These are phyloP conservation scores for Mythimna lalbum DNA, from an alignment of 2,888 invertebrate species.

Conservation along the genomic window DNA sequence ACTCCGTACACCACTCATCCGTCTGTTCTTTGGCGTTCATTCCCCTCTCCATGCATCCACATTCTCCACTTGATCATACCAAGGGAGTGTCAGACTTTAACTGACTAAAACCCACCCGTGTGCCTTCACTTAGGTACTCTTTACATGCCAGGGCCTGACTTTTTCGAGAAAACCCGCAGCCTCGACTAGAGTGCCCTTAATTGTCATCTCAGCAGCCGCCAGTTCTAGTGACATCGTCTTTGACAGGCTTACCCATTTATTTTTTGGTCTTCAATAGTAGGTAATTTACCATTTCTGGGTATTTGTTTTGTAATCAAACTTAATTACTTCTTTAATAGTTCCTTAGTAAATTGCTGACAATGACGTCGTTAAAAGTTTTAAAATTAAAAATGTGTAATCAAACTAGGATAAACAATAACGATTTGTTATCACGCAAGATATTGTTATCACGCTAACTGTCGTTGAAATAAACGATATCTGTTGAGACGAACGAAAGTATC, in stretches of 20 bases:
- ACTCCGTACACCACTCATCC: too few species aligned
- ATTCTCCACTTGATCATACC: too few species aligned
- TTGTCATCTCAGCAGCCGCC: too few species aligned
- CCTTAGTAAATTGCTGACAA: background rate
- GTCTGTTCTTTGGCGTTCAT: too few species aligned
- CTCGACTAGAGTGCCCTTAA: too few species aligned
- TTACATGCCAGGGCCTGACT: too few species aligned
- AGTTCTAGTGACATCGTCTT: too few species aligned
- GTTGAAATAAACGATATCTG: conserved; percentile 1
- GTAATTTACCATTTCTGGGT: background rate
- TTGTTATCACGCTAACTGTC: conserved; percentile 34
- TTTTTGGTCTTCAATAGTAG: background rate
- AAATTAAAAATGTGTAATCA: background rate
- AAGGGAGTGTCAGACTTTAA: too few species aligned
- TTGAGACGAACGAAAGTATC: conserved; percentile 1
- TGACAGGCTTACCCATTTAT: background rate
- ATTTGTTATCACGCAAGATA: conserved; percentile 35
- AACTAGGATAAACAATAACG: conserved; percentile 17
- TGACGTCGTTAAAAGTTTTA: background rate
- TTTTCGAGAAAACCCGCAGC: too few species aligned
- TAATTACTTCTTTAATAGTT: background rate
- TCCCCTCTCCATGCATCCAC: too few species aligned
- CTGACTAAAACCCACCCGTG: too few species aligned
- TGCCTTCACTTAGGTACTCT: too few species aligned
- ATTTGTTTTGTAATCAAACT: background rate